phyloP scores from a whole-genome alignment of 2,888 invertebrate species.

The Hypsopygia costalis region DNA sequence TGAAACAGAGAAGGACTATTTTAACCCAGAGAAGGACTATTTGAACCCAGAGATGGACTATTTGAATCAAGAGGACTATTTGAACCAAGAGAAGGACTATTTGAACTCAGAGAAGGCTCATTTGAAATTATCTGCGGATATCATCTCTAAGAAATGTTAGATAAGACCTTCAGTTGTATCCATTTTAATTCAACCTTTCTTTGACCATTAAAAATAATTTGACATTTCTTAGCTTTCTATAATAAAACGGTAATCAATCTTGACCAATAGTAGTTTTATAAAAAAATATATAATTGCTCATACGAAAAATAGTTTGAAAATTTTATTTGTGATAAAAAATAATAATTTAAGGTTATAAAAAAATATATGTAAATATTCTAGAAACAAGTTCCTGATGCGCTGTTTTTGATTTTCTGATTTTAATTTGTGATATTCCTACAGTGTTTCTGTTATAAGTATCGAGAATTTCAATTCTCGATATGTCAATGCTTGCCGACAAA shows the following conservation, averaged over 20 bases:
- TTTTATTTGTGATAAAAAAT: slow-evolving; percentile 73
- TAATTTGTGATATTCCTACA: slow-evolving; percentile 35
- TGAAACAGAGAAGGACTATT: too few relatives aligned
- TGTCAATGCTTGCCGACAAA: slow-evolving; percentile 67
- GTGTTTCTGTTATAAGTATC: slow-evolving; percentile 33
- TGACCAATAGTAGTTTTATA: slow-evolving; percentile 67
- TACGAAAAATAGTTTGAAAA: slow-evolving; percentile 58
- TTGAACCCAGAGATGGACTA: too few relatives aligned
- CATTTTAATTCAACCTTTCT: too few relatives aligned
- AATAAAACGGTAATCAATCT: slow-evolving; percentile 30
- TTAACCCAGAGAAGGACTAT: too few relatives aligned
- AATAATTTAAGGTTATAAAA: slow-evolving; percentile 38
- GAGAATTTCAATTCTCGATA: slow-evolving; percentile 40
- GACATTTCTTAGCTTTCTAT: slow-evolving; percentile 5
- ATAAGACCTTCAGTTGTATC: not conserved
- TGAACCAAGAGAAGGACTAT: too few relatives aligned
- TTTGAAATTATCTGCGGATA: too few relatives aligned
- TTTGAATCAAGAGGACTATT: too few relatives aligned
- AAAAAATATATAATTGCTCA: slow-evolving; percentile 68
- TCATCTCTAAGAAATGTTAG: too few relatives aligned
- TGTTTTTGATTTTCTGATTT: slow-evolving; percentile 25
- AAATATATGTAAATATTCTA: slow-evolving; percentile 52
- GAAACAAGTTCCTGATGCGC: slow-evolving; percentile 51
- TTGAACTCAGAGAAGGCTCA: too few relatives aligned
- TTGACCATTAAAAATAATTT: not conserved